These are phyloP conservation scores for Epinotia demarniana DNA, from an alignment of 2,888 invertebrate species.

Conservation along the genomic window DNA sequence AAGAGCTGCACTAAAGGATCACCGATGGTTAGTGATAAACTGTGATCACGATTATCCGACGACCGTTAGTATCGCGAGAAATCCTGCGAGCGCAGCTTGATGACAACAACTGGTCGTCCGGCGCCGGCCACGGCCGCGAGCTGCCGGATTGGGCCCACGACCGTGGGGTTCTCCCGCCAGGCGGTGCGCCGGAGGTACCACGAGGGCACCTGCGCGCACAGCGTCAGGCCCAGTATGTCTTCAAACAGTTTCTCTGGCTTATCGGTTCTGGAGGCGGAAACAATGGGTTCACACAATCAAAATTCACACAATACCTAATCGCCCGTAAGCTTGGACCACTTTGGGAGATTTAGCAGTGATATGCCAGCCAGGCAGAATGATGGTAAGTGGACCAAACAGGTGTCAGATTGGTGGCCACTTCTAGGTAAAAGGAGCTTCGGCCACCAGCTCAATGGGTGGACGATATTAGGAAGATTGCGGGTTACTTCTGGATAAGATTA, in stretches of 20 bases:
- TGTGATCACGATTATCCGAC: not conserved
- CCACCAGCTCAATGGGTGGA: no score
- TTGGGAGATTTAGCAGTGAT: no score
- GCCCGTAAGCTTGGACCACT: no score
- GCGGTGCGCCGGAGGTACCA: conserved; percentile 77
- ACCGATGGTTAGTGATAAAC: not conserved
- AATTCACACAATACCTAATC: no score
- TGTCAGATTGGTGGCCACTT: no score
- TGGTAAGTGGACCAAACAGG: no score
- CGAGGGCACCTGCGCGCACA: conserved; percentile 68
- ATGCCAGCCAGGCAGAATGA: no score
- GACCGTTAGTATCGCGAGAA: not conserved
- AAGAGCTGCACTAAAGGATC: not conserved
- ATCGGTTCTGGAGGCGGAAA: conserved; percentile 52
- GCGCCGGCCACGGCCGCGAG: conserved; percentile 63
- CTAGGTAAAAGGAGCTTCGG: no score
- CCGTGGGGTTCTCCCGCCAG: conserved; percentile 68
- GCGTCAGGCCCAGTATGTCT: conserved; percentile 61
- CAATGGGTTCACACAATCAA: not conserved
- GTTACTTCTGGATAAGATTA: no score
- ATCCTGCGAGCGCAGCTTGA: conserved; percentile 55
- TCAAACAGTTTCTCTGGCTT: conserved; percentile 57
- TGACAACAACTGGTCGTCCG: conserved; percentile 63
- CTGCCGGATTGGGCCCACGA: conserved; percentile 64
- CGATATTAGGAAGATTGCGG: no score